phyloP scores from a whole-genome alignment of 2,113 vertebrate species.

The Malurus alboscapulatus region DNA sequence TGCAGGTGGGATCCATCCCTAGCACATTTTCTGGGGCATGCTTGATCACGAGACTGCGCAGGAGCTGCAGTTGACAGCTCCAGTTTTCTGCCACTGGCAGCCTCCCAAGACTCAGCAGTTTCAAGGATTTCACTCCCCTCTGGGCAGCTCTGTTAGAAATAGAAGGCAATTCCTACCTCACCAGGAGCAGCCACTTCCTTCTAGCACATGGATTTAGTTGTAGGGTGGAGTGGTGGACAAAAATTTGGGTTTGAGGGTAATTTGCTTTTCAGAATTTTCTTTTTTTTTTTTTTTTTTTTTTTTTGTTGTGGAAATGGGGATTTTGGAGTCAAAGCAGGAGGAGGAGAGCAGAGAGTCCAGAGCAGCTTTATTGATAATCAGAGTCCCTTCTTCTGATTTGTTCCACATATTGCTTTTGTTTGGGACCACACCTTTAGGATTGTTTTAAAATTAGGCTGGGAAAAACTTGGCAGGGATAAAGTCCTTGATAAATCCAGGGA shows the following conservation, averaged over 20 bases:
- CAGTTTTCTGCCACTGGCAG: background rate
- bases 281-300: too few relatives aligned
- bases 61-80: background rate
- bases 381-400: background rate
- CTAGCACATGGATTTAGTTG: background rate
- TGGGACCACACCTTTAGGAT: background rate
- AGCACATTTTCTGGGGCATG: background rate
- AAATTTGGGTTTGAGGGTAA: background rate
- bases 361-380: background rate
- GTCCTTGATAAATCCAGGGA: background rate
- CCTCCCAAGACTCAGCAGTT: background rate
- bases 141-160: background rate
- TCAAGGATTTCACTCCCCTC: background rate
- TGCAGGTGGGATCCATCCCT: background rate
- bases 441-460: background rate
- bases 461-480: background rate
- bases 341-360: background rate
- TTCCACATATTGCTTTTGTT: background rate
- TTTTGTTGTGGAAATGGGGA: background rate
- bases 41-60: rapidly evolving
- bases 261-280: background rate
- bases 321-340: background rate
- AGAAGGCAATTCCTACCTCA: background rate
- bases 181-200: background rate
- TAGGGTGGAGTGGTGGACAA: background rate